Evolutionary conservation across 2,888 invertebrate genomes (phyloP).

Genomic region (Opisthograptis luteolata): DNA sequence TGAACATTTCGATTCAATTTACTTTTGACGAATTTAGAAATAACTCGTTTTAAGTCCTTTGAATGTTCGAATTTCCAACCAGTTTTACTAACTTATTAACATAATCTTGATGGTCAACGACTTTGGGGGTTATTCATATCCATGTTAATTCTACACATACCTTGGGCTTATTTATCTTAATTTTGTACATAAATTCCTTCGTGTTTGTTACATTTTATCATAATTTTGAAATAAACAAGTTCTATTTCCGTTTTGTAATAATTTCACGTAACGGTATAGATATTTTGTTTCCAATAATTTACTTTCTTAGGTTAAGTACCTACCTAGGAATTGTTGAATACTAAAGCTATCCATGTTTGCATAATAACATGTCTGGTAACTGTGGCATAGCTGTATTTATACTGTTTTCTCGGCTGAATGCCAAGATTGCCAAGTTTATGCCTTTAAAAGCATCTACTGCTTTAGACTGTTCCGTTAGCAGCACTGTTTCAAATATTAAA

Average conservation of each 20-base stretch:
- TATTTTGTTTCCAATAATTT: slow-evolving; percentile 22
- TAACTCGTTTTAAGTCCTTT: not conserved
- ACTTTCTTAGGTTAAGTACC: slow-evolving; percentile 9
- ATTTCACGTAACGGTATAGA: slow-evolving; percentile 4
- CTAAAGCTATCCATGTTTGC: slow-evolving; percentile 31
- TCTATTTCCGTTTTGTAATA: not conserved
- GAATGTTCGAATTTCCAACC: not conserved
- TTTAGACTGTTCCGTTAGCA: not conserved
- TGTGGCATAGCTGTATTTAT: slow-evolving; percentile 22
- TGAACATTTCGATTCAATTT: not conserved
- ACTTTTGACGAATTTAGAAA: not conserved
- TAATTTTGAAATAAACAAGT: not conserved
- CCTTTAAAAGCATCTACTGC: slow-evolving; percentile 22
- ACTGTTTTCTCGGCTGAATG: slow-evolving; percentile 31
- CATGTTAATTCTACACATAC: not conserved
- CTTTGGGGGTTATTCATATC: slow-evolving; percentile 7
- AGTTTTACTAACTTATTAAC: not conserved
- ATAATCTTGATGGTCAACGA: slow-evolving; percentile 17
- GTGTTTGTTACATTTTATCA: not conserved
- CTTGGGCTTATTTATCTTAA: not conserved
- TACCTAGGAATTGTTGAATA: slow-evolving; percentile 22
- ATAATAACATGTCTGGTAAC: slow-evolving; percentile 24
- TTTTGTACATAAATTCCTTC: not conserved
- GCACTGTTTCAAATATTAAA: not conserved
- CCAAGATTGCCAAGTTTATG: slow-evolving; percentile 31